Conservation (phyloP, 2,888 invertebrate genomes). For the Lasioglossum calceatum region DNA sequence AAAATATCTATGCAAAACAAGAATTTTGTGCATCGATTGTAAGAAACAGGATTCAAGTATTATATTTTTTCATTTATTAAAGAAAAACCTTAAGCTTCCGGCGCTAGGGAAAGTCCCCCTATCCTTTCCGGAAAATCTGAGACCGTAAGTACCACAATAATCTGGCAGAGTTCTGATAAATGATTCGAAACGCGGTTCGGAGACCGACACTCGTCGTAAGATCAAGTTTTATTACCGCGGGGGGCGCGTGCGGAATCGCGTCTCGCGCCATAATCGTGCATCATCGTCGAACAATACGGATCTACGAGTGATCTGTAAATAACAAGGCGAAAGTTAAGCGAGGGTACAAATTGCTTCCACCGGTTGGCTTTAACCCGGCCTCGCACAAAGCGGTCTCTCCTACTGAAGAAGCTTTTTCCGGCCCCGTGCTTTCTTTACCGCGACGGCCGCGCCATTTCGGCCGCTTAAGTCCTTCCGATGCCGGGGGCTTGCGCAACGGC, state of each 20-base stretch:
- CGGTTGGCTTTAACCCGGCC: background rate
- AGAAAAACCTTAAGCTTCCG: no score
- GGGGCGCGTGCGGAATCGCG: background rate
- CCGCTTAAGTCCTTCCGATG: slow-evolving; percentile 60
- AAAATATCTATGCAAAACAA: no score
- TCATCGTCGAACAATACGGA: slow-evolving; percentile 13
- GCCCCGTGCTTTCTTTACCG: slow-evolving; percentile 41
- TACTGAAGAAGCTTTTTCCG: slow-evolving; percentile 56
- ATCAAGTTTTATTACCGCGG: slow-evolving; percentile 9
- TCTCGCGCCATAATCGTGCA: slow-evolving; percentile 16
- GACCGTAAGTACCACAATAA: background rate
- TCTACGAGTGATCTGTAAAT: slow-evolving; percentile 43
- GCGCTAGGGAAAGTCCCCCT: no score
- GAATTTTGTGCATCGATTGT: no score
- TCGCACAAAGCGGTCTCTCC: slow-evolving; percentile 41
- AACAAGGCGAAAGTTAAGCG: slow-evolving; percentile 36
- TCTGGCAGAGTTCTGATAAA: background rate
- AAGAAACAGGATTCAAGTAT: no score
- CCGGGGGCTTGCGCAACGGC: slow-evolving; percentile 19
- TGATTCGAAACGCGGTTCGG: background rate
- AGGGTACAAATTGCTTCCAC: slow-evolving; percentile 47
- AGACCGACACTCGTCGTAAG: background rate
- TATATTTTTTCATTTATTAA: no score
- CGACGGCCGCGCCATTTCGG: slow-evolving; percentile 47
- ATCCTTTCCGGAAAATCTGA: background rate